Percentiles rank a stretch among this genome's conserved stretches.
Evolutionary conservation across 1,140 invertebrate species (phyloP).

Genomic region (Ericerus pela): DNA sequence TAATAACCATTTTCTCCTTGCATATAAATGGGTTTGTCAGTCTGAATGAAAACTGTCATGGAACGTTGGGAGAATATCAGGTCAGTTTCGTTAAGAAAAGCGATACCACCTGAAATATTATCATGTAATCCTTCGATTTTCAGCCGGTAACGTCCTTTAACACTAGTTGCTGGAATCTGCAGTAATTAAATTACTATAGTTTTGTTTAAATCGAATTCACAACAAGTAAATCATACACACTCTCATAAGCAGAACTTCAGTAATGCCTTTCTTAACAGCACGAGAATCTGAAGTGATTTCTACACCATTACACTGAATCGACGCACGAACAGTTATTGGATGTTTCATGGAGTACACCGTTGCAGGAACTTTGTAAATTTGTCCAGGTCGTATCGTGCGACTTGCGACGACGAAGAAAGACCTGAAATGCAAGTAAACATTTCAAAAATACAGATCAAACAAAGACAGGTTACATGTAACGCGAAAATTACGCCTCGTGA

Average conservation of each 20-base stretch:
- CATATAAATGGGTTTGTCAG: constrained; percentile 89
- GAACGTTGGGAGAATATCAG: constrained; percentile 70
- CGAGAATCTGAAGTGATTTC: constrained; percentile 62
- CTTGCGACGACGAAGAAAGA: constrained; percentile 80
- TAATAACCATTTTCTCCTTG: constrained; percentile 65
- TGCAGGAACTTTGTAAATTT: constrained; percentile 68
- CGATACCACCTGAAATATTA: constrained; percentile 62
- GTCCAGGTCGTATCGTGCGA: constrained; percentile 66
- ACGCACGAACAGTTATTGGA: constrained; percentile 62
- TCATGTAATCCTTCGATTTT: constrained; percentile 78
- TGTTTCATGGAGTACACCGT: constrained; percentile 54
- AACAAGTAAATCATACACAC: constrained; percentile 32
- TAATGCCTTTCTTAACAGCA: constrained; percentile 54
- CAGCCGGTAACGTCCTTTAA: constrained; percentile 65
- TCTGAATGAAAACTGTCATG: constrained; percentile 89
- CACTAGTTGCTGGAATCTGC: constrained; percentile 64
- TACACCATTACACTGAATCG: constrained; percentile 72
- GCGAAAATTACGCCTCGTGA: neutral
- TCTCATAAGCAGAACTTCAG: constrained; percentile 55
- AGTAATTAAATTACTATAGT: constrained; percentile 17
- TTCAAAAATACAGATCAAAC: neutral
- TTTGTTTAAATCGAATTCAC: neutral
- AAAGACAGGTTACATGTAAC: neutral
- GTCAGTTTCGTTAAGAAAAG: constrained; percentile 67
- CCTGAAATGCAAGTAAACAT: constrained; percentile 33